Percentiles rank a stretch among this genome's conserved stretches.
These are phyloP conservation scores for Stratiomys singularior DNA, from an alignment of 2,888 invertebrate genomes.

Conservation along the genomic window DNA sequence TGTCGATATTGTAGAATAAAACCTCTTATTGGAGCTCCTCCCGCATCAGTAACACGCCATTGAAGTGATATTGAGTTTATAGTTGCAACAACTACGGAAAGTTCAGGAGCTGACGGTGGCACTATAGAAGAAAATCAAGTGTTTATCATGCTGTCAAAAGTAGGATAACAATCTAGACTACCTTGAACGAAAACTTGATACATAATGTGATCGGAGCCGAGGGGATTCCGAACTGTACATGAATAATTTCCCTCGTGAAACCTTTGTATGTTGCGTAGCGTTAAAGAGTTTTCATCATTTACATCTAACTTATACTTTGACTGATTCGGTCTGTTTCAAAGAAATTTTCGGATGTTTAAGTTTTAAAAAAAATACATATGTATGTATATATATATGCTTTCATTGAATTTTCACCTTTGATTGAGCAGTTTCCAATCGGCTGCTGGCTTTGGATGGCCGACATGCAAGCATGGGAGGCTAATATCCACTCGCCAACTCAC, in stretches of 20 bases:
- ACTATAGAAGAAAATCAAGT: constrained; percentile 60
- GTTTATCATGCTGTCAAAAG: no score
- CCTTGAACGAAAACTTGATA: constrained; percentile 69
- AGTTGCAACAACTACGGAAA: constrained; percentile 67
- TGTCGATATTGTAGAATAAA: constrained; percentile 68
- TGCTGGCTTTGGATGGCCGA: constrained; percentile 68
- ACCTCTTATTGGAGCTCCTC: constrained; percentile 68
- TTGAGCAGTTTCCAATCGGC: constrained; percentile 68
- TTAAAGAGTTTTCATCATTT: constrained; percentile 67
- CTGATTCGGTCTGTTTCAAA: constrained; percentile 56
- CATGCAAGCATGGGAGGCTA: constrained; percentile 67
- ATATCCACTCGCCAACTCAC: constrained; percentile 69
- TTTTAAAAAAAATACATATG: neutral
- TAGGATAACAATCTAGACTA: constrained; percentile 57
- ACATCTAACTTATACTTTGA: constrained; percentile 63
- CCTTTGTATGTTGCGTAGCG: constrained; percentile 67
- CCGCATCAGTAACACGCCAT: constrained; percentile 68
- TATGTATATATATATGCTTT: neutral
- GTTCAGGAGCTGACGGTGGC: constrained; percentile 69
- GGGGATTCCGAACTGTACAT: constrained; percentile 67
- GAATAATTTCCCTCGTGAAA: constrained; percentile 70
- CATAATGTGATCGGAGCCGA: constrained; percentile 68
- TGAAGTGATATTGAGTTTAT: constrained; percentile 68
- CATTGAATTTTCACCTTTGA: constrained; percentile 59
- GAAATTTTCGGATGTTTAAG: neutral